Evolutionary conservation across 2,888 invertebrate genomes (phyloP).

Genomic region (Brassicogethes aeneus): DNA sequence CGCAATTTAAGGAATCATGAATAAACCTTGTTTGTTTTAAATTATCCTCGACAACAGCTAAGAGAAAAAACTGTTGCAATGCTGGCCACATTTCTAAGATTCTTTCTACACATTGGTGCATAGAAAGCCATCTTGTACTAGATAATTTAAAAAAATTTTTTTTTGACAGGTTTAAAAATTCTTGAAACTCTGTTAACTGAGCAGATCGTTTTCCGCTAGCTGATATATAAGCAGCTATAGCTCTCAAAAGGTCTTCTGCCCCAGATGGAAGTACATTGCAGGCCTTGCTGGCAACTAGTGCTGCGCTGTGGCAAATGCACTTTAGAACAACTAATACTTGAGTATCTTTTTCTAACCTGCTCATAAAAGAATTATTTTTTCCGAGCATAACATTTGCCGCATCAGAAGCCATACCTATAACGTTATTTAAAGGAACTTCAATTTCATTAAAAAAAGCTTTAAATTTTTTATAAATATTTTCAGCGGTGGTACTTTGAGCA

Average conservation of each 20-base stretch:
- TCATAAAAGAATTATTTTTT: constrained; percentile 11
- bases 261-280: constrained; percentile 9
- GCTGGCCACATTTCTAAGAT: too few relatives aligned
- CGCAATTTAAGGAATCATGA: too few relatives aligned
- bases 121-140: constrained; percentile 9
- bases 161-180: constrained; percentile 8
- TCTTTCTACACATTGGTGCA: too few relatives aligned
- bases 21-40: too few relatives aligned
- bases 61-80: too few relatives aligned
- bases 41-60: too few relatives aligned
- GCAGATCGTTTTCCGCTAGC: constrained; percentile 9
- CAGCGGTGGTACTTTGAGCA: too few relatives aligned
- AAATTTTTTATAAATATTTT: too few relatives aligned
- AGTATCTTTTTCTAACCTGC: constrained; percentile 7
- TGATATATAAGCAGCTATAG: constrained; percentile 10
- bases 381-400: constrained; percentile 7
- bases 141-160: constrained; percentile 9
- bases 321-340: constrained; percentile 6
- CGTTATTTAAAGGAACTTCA: constrained; percentile 10
- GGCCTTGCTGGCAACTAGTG: constrained; percentile 9
- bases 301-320: constrained; percentile 10
- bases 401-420: constrained; percentile 9
- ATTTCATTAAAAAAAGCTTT: too few relatives aligned
- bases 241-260: constrained; percentile 11
- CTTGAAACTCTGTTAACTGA: constrained; percentile 10